Base-by-base conservation (phyloP, 1,140 invertebrate genomes). In the Apis florea region DNA sequence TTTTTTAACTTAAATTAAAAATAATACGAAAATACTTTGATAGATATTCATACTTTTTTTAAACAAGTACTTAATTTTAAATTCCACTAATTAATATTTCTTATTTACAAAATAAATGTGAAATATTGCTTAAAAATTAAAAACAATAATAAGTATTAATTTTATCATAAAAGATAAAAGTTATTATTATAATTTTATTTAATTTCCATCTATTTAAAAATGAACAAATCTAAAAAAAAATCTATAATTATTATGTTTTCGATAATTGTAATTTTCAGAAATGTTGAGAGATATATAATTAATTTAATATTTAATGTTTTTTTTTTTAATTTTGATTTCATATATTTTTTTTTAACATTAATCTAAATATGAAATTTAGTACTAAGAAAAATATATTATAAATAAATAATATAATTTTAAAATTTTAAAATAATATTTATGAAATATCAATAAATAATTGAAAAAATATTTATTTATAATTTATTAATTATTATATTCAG, bases 31-130 rank as follows among this genome's bases (percentile, higher is more conserved):
- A 56, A 13, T 40, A 40, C 17, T 67, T 31, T 26, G 5, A 40
- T 11, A 51, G 53, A 11, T 63, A 24, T 67, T 79, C 31, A 5
- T 72, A 24, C 47, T 26, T 15, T 64, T 56, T 47, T 61, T 10
- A 73, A 73, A 10, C 24, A 49, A 64, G 4, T 70, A 21, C 31
- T 31, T 15, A 24, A 15, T 53, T 75, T 51, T 31, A 21, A 67
- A 75, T 58, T 67, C 1, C 31, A 15, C 53, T 31, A 47, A 40
- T 81, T 56, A n/a, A 66, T n/a, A 40, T 13, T 15, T 73, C n/a
- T 66, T 73, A 66, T 80, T 81, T 75, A 66, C 53, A 51, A 81
- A 75, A 24, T 75, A 75, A 81, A 47, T 61, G 58, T 24, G 31
- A 58, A 51, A 31, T 53, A n/a, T 26, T 51, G 3, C n/a, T 54